These are phyloP conservation scores for Nycticryphes semicollaris DNA, from an alignment of 2,113 vertebrate genomes.

Conservation along the genomic window DNA sequence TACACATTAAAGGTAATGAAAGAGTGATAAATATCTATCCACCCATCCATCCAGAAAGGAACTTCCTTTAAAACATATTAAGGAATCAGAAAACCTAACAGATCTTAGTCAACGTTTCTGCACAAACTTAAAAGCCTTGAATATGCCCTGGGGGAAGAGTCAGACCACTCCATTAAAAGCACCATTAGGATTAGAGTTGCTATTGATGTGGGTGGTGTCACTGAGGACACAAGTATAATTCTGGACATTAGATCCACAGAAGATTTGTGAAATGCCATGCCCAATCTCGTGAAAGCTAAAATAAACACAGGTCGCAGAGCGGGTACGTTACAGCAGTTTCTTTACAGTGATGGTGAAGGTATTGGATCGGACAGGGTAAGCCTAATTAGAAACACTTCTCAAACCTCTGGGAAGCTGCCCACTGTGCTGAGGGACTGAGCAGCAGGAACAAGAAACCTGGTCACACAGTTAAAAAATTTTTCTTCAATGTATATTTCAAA, in stretches of 20 bases:
- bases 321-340: slow-evolving; percentile 26
- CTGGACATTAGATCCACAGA: slow-evolving; percentile 30
- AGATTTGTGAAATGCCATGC: slow-evolving; percentile 51
- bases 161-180: slow-evolving; percentile 28
- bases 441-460: slow-evolving; percentile 30
- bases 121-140: slow-evolving; percentile 33
- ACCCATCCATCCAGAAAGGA: background rate
- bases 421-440: slow-evolving; percentile 42
- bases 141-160: background rate
- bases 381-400: slow-evolving; percentile 58
- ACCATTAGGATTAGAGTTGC: slow-evolving; percentile 14
- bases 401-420: slow-evolving; percentile 50
- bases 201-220: slow-evolving; percentile 43
- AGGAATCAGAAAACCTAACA: slow-evolving; percentile 17
- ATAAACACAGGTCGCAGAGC: slow-evolving; percentile 48
- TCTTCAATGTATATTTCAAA: slow-evolving; percentile 46
- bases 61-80: slow-evolving; percentile 8
- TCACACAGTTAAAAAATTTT: background rate
- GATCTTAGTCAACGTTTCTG: slow-evolving; percentile 11
- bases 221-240: background rate
- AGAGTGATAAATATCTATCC: background rate
- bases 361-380: slow-evolving; percentile 39
- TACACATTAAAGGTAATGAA: background rate
- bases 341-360: slow-evolving; percentile 51
- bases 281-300: slow-evolving; percentile 47